phyloP scores from a whole-genome alignment of 2,797 vertebrate species.

The Pteronotus mesoamericanus region DNA sequence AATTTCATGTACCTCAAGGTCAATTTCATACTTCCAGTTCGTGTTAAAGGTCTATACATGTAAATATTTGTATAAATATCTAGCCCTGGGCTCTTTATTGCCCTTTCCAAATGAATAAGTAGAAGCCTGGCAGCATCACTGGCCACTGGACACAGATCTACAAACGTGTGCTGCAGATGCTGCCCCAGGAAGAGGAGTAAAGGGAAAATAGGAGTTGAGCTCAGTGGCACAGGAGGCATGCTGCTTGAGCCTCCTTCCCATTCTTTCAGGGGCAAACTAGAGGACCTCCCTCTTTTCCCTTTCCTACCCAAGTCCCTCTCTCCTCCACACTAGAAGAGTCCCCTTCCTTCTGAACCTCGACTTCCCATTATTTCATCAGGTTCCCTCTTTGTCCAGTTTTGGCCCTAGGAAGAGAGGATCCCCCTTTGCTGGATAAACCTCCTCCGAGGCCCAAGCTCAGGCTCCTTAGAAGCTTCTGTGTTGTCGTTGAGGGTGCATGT shows the following conservation, averaged over 20 bases:
- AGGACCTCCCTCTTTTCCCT: neutral
- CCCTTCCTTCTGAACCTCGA: neutral
- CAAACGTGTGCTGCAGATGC: neutral
- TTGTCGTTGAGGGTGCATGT: neutral
- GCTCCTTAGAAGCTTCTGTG: neutral
- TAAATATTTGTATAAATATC: neutral
- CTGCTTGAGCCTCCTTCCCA: neutral
- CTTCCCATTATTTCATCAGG: neutral
- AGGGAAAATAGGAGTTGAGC: neutral
- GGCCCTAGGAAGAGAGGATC: neutral
- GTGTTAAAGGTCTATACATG: neutral
- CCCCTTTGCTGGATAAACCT: neutral
- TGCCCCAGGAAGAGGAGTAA: neutral
- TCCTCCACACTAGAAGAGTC: neutral
- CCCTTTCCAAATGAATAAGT: neutral
- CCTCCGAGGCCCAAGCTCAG: neutral
- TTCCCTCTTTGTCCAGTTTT: neutral
- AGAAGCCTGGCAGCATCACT: neutral
- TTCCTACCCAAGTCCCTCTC: neutral
- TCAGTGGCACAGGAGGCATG: neutral
- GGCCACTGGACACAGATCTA: no score
- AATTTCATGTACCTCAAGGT: neutral
- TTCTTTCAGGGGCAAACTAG: neutral
- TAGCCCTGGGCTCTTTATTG: neutral
- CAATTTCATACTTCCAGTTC: neutral